Conservation (phyloP, 1,140 invertebrate species). For the Drosophila tropicalis region DNA sequence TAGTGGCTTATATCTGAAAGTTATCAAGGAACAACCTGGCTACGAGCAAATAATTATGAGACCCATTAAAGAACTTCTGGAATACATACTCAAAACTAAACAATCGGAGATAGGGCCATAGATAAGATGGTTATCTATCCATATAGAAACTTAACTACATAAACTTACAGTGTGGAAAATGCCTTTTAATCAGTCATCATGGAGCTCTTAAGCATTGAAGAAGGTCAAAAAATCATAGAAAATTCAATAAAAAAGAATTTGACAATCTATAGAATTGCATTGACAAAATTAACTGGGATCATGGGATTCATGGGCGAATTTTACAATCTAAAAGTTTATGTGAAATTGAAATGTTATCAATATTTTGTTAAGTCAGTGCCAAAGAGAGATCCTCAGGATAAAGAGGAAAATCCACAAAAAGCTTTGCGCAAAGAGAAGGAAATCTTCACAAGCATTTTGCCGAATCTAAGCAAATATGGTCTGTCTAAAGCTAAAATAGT, state of each 20-base stretch:
- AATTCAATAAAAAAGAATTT: background rate
- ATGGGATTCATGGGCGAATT: background rate
- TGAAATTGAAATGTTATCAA: background rate
- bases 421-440: background rate
- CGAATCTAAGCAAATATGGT: conserved; percentile 23
- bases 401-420: background rate
- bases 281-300: background rate
- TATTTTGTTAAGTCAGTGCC: conserved; percentile 27
- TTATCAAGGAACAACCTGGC: conserved; percentile 61
- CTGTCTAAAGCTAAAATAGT: background rate
- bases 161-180: background rate
- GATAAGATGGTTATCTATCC: background rate
- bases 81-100: conserved; percentile 41
- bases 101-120: background rate
- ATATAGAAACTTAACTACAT: no score
- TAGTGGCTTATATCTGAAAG: conserved; percentile 56
- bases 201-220: background rate
- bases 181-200: background rate
- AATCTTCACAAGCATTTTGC: conserved; percentile 14
- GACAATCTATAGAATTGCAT: background rate
- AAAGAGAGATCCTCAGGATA: conserved; percentile 15
- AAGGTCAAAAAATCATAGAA: background rate
- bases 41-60: conserved; percentile 63
- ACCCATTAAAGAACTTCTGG: conserved; percentile 59
- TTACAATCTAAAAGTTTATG: background rate